Evolutionary conservation across 2,888 invertebrate genomes (phyloP).

Genomic region (Phytoseiulus persimilis): DNA sequence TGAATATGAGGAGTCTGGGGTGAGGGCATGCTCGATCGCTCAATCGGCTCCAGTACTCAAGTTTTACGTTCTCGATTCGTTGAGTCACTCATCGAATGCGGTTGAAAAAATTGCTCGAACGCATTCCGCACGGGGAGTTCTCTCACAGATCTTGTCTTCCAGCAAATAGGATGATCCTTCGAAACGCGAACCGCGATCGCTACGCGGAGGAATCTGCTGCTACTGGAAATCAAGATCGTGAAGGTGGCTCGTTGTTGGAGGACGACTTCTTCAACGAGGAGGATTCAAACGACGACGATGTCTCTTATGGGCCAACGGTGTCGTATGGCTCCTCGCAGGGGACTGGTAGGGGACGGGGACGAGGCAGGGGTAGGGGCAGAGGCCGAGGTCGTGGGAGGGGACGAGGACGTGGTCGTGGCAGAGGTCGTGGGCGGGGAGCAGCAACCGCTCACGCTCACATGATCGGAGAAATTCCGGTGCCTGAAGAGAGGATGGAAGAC

Average conservation of each 20-base stretch:
- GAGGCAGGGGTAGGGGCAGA: slow-evolving; percentile 43
- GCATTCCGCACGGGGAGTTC: too few species aligned
- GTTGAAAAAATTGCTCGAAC: too few species aligned
- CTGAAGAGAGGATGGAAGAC: slow-evolving; percentile 30
- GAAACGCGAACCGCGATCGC: slow-evolving; percentile 36
- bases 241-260: slow-evolving; percentile 36
- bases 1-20: too few species aligned
- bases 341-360: slow-evolving; percentile 42
- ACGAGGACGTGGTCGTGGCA: slow-evolving; percentile 43
- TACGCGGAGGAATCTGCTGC: slow-evolving; percentile 18
- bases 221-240: slow-evolving; percentile 24
- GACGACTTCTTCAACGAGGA: slow-evolving; percentile 39
- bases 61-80: too few species aligned
- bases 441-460: slow-evolving; percentile 38
- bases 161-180: slow-evolving; percentile 18
- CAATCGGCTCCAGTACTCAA: too few species aligned
- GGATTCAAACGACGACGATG: slow-evolving; percentile 36
- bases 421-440: slow-evolving; percentile 41
- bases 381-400: slow-evolving; percentile 42
- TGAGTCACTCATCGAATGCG: too few species aligned
- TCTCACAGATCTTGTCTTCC: background rate
- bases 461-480: slow-evolving; percentile 33
- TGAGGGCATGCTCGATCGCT: too few species aligned
- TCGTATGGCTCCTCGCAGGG: slow-evolving; percentile 37
- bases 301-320: slow-evolving; percentile 35